These are phyloP conservation scores for Cuculus canorus DNA, from an alignment of 2,797 vertebrate species.

Conservation along the genomic window DNA sequence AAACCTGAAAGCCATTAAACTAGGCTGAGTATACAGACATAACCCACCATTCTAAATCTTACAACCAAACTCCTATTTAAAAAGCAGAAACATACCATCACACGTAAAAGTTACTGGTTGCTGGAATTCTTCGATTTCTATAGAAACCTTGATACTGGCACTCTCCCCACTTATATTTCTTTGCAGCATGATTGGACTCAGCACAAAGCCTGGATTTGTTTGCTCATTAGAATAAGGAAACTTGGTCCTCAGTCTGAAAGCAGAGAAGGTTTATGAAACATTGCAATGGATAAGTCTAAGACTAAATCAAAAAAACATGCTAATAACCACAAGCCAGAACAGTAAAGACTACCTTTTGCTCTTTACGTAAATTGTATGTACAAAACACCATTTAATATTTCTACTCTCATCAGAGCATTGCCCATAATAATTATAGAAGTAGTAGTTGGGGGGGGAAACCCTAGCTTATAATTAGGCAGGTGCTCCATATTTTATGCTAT, in stretches of 20 bases:
- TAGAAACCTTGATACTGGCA: conserved; percentile 93
- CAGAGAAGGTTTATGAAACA: conserved; percentile 55
- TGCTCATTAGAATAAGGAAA: conserved; percentile 80
- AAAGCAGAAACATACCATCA: conserved; percentile 83
- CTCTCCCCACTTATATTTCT: conserved; percentile 84
- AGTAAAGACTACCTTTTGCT: not conserved
- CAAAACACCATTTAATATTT: not conserved
- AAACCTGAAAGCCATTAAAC: not conserved
- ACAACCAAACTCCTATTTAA: not conserved
- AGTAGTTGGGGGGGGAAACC: not conserved
- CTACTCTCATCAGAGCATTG: not conserved
- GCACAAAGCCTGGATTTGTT: conserved; percentile 91
- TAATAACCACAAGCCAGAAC: conserved; percentile 27
- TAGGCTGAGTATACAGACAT: not conserved
- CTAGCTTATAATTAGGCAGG: not conserved
- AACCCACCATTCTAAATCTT: not conserved
- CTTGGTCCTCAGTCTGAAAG: conserved; percentile 85
- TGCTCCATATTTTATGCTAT: not conserved
- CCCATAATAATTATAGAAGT: not conserved
- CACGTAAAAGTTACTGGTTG: conserved; percentile 98
- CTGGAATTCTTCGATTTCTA: conserved; percentile 93
- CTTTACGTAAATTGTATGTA: not conserved
- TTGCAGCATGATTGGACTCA: conserved; percentile 91
- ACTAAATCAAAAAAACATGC: not conserved
- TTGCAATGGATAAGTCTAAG: not conserved